Evolutionary conservation across 2,797 vertebrate species (phyloP).

Genomic region (Myripristis murdjan): DNA sequence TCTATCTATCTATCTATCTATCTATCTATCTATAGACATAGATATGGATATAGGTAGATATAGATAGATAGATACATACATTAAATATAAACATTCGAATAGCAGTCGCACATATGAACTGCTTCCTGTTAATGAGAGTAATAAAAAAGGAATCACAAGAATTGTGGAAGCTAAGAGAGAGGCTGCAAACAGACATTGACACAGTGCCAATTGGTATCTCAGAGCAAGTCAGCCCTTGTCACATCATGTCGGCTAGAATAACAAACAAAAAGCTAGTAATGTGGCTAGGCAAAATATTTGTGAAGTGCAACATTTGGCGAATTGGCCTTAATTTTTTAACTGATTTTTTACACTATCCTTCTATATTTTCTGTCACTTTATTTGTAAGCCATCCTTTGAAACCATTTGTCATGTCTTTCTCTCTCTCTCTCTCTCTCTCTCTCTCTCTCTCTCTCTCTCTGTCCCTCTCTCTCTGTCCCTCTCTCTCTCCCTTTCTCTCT

Average conservation of each 20-base stretch:
- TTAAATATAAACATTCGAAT: no score
- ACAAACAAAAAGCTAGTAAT: slow-evolving; percentile 6
- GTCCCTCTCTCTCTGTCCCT: slow-evolving; percentile 1
- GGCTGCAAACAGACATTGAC: slow-evolving; percentile 24
- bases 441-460: background rate
- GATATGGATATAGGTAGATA: no score
- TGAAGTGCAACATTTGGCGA: slow-evolving; percentile 11
- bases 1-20: no score
- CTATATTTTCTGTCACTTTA: background rate
- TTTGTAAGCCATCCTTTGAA: no score
- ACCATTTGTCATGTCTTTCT: background rate
- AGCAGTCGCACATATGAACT: no score
- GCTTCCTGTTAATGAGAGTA: no score
- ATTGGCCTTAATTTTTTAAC: no score
- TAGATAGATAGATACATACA: no score
- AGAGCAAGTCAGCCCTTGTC: slow-evolving; percentile 15
- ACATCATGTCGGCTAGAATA: slow-evolving; percentile 15
- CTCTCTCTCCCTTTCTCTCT: background rate
- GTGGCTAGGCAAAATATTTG: slow-evolving; percentile 5
- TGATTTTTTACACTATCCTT: background rate
- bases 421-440: slow-evolving; percentile 8
- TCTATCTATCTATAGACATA: no score
- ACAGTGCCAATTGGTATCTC: background rate
- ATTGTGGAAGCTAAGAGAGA: slow-evolving; percentile 35
- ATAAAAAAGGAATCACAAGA: slow-evolving; percentile 22